Base-by-base conservation (phyloP, 2,113 vertebrate genomes). In the Antidorcas marsupialis region DNA sequence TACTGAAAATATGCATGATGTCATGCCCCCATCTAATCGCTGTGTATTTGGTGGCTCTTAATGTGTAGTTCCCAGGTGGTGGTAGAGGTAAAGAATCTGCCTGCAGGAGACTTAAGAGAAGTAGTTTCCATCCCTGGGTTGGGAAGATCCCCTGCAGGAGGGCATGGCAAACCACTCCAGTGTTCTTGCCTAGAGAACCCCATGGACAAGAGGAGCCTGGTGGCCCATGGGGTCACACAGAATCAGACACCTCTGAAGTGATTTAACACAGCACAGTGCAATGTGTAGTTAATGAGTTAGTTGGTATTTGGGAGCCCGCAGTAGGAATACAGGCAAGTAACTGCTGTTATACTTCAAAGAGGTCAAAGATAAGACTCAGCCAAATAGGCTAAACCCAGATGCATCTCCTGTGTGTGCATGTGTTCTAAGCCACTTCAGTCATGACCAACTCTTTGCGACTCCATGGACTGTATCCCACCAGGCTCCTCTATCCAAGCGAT, bases 291-390 rank as follows among this genome's bases (percentile, higher is more conserved):
- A 87, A 28, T 74, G 95, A 96, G n/a, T 81, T 79, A 98, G 62
- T 87, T 59, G 60, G 62, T 36, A 64, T 81, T 89, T 78, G 87
- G 59, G 45, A 84, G 76, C 76, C 30, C 10, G 74, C 59, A 62
- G n/a, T 84, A 47, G 62, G 95, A 87, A 89, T 74, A 91, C 1
- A 76, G 47, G 86, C 98, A 87, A 76, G 30, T 62, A 98, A 92
- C 53, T 96, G 71, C 76, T 97, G 52, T 60, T 96, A 76, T 67
- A 96, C 93, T 97, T 91, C 94, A 93, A 52, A 76, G 55, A 95
- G 91, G 97, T 98, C 81, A 97, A 92, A 98, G 94, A 97, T 39
- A 88, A 95, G 43, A 60, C 36, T 92, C 76, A 88, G 95, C 85
- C 87, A 96, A 97, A 74, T 33, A 76, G 62, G 59, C 85, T 0